Percentiles rank a stretch among this genome's conserved stretches.
Conservation (phyloP, 2,888 invertebrate genomes). For the Saturnia pavonia region DNA sequence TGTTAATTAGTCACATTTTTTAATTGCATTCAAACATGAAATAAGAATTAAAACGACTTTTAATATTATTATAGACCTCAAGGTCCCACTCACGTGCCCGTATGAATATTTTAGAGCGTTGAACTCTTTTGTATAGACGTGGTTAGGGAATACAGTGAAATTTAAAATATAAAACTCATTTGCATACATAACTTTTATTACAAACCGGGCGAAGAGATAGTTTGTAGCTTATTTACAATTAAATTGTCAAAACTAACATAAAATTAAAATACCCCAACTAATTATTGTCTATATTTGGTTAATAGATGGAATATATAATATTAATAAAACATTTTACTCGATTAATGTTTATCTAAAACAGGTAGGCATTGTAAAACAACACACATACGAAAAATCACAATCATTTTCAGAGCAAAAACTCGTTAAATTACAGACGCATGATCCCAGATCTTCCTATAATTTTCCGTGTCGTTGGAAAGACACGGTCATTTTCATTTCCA, state of each 20-base stretch:
- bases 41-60: neutral
- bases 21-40: neutral
- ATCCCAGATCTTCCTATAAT: neutral
- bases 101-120: conserved; percentile 49
- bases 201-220: neutral
- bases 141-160: conserved; percentile 24
- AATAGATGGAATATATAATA: too few species aligned
- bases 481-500: conserved; percentile 35
- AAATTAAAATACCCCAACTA: neutral
- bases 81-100: neutral
- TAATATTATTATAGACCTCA: conserved; percentile 13
- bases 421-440: neutral
- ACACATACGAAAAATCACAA: neutral
- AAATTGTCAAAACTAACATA: neutral
- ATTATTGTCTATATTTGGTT: neutral
- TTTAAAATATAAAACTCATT: conserved; percentile 14
- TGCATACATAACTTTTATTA: conserved; percentile 13
- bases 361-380: neutral
- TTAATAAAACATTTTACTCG: neutral
- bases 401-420: neutral
- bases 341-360: neutral
- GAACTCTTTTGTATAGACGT: conserved; percentile 65
- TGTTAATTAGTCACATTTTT: neutral
- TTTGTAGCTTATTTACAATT: neutral
- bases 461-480: conserved; percentile 23